phyloP scores from a whole-genome alignment of 2,113 vertebrate species.

The Bungarus multicinctus region DNA sequence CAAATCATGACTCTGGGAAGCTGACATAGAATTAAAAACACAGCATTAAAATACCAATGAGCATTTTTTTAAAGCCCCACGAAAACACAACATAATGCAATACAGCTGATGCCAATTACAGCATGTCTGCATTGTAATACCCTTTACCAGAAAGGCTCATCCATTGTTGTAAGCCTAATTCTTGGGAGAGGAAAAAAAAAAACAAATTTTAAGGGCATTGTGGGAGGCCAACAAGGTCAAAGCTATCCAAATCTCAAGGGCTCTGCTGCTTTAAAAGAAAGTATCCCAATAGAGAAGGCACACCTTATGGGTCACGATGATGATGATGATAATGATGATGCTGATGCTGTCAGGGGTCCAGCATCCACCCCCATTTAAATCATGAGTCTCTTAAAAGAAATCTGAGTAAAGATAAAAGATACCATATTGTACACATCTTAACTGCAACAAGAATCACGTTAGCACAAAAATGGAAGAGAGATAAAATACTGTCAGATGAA shows the following conservation, averaged over 20 bases:
- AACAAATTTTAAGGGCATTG: neutral
- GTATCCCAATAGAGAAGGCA: neutral
- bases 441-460: too few species aligned
- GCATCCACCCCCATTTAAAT: too few species aligned
- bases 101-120: neutral
- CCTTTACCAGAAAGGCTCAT: neutral
- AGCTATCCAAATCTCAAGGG: neutral
- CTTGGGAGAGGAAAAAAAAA: neutral
- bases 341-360: too few species aligned
- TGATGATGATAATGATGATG: too few species aligned
- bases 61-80: neutral
- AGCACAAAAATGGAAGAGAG: too few species aligned
- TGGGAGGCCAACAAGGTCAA: neutral
- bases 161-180: neutral
- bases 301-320: neutral
- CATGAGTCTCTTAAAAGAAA: too few species aligned
- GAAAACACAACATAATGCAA: neutral
- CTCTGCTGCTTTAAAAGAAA: neutral
- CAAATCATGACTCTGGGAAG: neutral
- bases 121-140: neutral
- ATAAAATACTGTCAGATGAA: too few species aligned
- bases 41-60: neutral
- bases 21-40: neutral
- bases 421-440: too few species aligned
- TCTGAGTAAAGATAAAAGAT: too few species aligned